Conservation (phyloP, 2,797 vertebrate genomes). For the Sorex maritimensis region DNA sequence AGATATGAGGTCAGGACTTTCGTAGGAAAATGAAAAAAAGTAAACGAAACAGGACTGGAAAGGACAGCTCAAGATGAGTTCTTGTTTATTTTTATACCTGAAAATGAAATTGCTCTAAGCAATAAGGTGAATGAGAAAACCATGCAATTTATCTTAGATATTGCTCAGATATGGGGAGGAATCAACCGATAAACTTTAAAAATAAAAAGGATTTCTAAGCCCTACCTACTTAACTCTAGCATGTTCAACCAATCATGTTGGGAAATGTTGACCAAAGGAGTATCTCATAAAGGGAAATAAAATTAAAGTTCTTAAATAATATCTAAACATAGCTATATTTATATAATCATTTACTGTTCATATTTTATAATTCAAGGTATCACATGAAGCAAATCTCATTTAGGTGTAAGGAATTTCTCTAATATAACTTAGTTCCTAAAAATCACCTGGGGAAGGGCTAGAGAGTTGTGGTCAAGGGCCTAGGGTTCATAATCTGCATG, state of each 20-base stretch:
- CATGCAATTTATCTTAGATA: not conserved
- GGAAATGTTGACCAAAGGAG: not conserved
- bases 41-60: not conserved
- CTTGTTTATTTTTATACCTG: not conserved
- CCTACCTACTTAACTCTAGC: not conserved
- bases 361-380: not conserved
- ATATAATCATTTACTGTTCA: not conserved
- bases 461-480: too few species aligned
- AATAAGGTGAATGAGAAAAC: not conserved
- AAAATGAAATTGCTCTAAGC: constrained; percentile 1
- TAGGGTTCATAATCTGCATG: too few species aligned
- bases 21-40: not conserved
- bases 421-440: constrained; percentile 9
- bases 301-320: not conserved
- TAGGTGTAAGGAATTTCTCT: too few species aligned
- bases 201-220: not conserved
- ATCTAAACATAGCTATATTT: not conserved
- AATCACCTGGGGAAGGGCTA: not conserved
- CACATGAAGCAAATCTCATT: too few species aligned
- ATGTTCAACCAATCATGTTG: not conserved
- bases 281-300: not conserved
- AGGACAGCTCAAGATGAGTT: constrained; percentile 16
- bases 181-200: not conserved
- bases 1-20: not conserved
- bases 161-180: not conserved